Percentiles rank a stretch among this genome's conserved stretches.
Conservation (phyloP, 2,888 invertebrate genomes). For the Flexamia atlantica region DNA sequence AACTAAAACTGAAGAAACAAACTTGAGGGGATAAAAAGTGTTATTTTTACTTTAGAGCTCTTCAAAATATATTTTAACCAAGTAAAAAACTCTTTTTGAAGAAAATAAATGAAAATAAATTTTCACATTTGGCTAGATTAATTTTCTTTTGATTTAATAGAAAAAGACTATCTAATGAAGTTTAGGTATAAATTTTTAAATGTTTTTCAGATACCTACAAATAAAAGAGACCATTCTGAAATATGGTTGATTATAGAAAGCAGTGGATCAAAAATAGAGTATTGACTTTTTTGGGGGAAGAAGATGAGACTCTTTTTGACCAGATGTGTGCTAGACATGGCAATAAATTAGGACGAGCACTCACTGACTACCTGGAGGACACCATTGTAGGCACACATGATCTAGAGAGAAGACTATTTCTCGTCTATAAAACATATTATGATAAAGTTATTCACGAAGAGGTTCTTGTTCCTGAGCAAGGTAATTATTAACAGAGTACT, state of each 20-base stretch:
- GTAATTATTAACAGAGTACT: too few relatives aligned
- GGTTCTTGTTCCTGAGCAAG: constrained; percentile 84
- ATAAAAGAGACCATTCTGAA: background rate
- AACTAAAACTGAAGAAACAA: too few relatives aligned
- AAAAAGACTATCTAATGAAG: too few relatives aligned
- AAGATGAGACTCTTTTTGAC: constrained; percentile 78
- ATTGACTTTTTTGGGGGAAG: constrained; percentile 78
- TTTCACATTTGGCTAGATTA: too few relatives aligned
- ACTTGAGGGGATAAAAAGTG: too few relatives aligned
- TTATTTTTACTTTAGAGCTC: too few relatives aligned
- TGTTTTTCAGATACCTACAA: background rate
- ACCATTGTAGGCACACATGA: constrained; percentile 75
- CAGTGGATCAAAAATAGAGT: constrained; percentile 85
- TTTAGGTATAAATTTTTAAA: too few relatives aligned
- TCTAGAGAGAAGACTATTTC: constrained; percentile 80
- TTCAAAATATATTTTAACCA: too few relatives aligned
- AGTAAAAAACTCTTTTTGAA: too few relatives aligned
- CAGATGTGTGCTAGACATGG: constrained; percentile 78
- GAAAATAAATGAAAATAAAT: too few relatives aligned
- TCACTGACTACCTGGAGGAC: constrained; percentile 78
- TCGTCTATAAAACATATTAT: constrained; percentile 83
- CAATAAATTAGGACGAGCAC: constrained; percentile 77
- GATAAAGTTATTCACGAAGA: constrained; percentile 87
- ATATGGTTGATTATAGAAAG: constrained; percentile 78
- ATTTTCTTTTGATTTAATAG: too few relatives aligned